phyloP scores from a whole-genome alignment of 2,113 vertebrate species.

The Cercocebus atys region DNA sequence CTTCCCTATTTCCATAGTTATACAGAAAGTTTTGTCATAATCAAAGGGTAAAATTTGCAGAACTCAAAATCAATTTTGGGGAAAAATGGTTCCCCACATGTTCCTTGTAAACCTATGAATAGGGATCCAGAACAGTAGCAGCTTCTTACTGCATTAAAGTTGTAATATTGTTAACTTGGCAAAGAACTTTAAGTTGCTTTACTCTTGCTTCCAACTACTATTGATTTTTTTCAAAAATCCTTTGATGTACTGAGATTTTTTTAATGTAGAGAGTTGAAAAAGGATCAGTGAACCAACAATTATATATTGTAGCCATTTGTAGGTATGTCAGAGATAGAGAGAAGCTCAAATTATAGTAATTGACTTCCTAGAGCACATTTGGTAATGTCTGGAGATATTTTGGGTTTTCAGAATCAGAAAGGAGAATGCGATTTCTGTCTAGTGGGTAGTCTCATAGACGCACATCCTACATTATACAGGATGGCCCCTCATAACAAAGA shows the following conservation, averaged over 20 bases:
- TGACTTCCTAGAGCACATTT: neutral
- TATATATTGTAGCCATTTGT: neutral
- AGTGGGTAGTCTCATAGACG: neutral
- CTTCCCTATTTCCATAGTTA: neutral
- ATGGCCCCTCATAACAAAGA: neutral
- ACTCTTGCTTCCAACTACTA: neutral
- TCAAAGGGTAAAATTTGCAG: neutral
- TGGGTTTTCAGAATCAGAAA: neutral
- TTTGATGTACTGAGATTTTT: slow-evolving; percentile 33
- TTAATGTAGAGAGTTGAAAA: slow-evolving; percentile 42
- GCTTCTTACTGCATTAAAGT: neutral
- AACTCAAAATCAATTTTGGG: neutral
- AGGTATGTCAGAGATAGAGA: neutral
- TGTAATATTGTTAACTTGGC: slow-evolving; percentile 42
- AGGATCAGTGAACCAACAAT: neutral
- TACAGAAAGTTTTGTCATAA: neutral
- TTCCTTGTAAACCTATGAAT: neutral
- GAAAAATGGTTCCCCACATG: neutral
- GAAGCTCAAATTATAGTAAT: neutral
- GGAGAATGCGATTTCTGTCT: neutral
- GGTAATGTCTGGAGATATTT: neutral
- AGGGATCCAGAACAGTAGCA: neutral
- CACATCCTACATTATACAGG: rapidly evolving
- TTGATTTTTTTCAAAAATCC: neutral
- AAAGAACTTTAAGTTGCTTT: slow-evolving; percentile 50